Conservation (phyloP, 2,888 invertebrate species). For the Drosophila vallismaia region DNA sequence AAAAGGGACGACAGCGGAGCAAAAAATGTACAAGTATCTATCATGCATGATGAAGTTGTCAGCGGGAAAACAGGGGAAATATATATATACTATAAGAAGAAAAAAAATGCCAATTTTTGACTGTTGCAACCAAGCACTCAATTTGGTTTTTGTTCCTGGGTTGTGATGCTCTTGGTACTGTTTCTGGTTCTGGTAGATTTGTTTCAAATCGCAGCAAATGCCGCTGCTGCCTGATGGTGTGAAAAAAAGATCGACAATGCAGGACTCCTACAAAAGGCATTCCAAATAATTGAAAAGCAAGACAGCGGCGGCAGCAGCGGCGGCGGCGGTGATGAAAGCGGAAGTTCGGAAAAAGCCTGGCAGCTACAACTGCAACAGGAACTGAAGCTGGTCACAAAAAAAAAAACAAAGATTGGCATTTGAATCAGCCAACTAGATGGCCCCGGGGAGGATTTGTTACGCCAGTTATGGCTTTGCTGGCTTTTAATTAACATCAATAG, state of each 20-base stretch:
- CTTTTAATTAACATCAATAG: slow-evolving; percentile 39
- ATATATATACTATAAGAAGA: no score
- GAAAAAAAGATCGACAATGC: slow-evolving; percentile 62
- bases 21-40: slow-evolving; percentile 78
- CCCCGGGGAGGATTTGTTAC: slow-evolving; percentile 17
- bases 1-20: slow-evolving; percentile 47
- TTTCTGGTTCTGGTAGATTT: background rate
- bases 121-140: slow-evolving; percentile 34
- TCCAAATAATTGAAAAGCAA: slow-evolving; percentile 70
- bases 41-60: slow-evolving; percentile 75
- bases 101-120: slow-evolving; percentile 60
- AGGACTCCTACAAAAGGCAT: slow-evolving; percentile 10
- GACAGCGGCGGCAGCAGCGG: slow-evolving; percentile 55
- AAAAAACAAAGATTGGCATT: slow-evolving; percentile 14
- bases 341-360: slow-evolving; percentile 48
- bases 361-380: slow-evolving; percentile 1
- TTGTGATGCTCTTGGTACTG: background rate
- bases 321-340: slow-evolving; percentile 47
- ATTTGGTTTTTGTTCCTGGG: slow-evolving; percentile 57
- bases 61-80: slow-evolving; percentile 38
- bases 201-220: background rate
- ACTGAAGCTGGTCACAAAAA: slow-evolving; percentile 14
- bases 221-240: slow-evolving; percentile 63
- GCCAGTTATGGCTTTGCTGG: slow-evolving; percentile 30
- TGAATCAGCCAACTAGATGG: background rate